Conservation (phyloP, 2,888 invertebrate genomes). For the Mamestra brassicae region DNA sequence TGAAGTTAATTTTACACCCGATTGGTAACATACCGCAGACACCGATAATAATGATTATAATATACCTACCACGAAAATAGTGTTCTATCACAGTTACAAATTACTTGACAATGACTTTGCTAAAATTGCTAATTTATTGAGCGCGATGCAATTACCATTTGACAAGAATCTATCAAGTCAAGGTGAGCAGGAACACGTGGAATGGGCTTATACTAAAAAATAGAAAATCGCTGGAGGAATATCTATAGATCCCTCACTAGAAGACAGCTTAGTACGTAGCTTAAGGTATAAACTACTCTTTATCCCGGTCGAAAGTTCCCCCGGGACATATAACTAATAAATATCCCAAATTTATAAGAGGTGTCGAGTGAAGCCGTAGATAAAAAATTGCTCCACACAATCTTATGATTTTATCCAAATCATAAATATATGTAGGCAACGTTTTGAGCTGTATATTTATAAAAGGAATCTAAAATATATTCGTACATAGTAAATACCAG, state of each 20-base stretch:
- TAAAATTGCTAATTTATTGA: conserved; percentile 4
- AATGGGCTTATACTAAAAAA: conserved; percentile 1
- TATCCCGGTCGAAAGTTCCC: conserved; percentile 59
- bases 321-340: conserved; percentile 61
- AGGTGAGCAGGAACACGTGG: not conserved
- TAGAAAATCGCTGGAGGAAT: conserved; percentile 23
- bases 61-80: not conserved
- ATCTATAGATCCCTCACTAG: conserved; percentile 44
- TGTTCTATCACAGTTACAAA: not conserved
- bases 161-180: not conserved
- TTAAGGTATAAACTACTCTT: conserved; percentile 63
- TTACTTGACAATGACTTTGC: not conserved
- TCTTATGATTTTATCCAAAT: conserved; percentile 40
- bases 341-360: conserved; percentile 64
- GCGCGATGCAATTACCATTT: conserved; percentile 5
- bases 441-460: conserved; percentile 32
- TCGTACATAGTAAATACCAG: conserved; percentile 41
- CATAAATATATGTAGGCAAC: conserved; percentile 40
- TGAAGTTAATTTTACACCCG: not conserved
- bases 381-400: conserved; percentile 57
- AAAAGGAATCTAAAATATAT: conserved; percentile 46
- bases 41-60: not conserved
- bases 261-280: conserved; percentile 55
- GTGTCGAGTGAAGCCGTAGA: conserved; percentile 43
- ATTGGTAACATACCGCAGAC: not conserved